phyloP scores from a whole-genome alignment of 2,888 invertebrate genomes.

The Tenthredo scrophulariae region DNA sequence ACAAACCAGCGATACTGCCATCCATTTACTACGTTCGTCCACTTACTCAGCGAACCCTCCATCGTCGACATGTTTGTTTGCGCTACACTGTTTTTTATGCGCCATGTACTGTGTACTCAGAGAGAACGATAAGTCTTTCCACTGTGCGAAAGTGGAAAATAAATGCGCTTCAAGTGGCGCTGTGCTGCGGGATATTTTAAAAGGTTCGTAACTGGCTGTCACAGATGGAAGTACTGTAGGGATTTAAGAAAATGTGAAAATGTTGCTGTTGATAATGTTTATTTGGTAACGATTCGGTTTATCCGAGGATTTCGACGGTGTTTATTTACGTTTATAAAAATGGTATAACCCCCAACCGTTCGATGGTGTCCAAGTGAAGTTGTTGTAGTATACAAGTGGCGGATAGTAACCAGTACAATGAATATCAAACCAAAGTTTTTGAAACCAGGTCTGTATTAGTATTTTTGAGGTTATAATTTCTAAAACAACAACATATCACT shows the following conservation, averaged over 20 bases:
- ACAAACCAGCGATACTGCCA: constrained; percentile 99
- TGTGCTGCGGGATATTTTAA: too few species aligned
- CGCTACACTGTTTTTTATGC: not conserved
- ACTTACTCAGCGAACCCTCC: constrained; percentile 97
- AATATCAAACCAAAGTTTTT: constrained; percentile 35
- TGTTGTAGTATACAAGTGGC: not conserved
- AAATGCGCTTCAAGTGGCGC: too few species aligned
- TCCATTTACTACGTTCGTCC: constrained; percentile 99
- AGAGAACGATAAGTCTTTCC: not conserved
- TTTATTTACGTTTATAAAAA: not conserved
- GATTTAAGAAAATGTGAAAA: too few species aligned
- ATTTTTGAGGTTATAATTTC: constrained; percentile 11
- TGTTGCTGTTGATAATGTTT: too few species aligned
- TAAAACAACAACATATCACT: not conserved
- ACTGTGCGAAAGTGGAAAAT: not conserved
- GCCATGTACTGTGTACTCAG: not conserved
- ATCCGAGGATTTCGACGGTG: not conserved
- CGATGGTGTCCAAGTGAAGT: not conserved
- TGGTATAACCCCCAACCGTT: not conserved
- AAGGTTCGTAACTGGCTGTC: too few species aligned
- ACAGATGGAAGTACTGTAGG: too few species aligned
- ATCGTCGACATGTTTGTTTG: constrained; percentile 81
- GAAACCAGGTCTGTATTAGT: constrained; percentile 19
- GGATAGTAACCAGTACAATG: not conserved
- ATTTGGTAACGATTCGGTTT: too few species aligned